Evolutionary conservation across 2,888 invertebrate species (phyloP), one percentile per base, ranked within the genome.

Genomic region (Mycalesis mineus): DNA sequence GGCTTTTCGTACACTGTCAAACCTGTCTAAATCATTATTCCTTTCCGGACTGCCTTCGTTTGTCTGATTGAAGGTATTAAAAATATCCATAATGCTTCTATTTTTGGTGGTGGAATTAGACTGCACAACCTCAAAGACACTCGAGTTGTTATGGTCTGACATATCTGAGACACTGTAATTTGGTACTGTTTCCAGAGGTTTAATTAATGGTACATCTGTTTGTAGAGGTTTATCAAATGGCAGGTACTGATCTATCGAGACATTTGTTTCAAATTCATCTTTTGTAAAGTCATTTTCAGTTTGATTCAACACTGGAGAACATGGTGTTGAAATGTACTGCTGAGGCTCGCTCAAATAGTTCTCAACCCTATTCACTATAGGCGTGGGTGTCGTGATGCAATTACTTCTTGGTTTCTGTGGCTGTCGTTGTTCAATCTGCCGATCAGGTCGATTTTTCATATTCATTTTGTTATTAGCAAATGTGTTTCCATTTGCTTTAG

Each of bases 81-180:
- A 89, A 60, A 89, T 88, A 62, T 89, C 89, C 76, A 83, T 76
- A 62, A 89, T 88, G 61, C 88, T 89, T 69, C 64, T 78, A 67
- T 84, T 88, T 73, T 82, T 87, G 36, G 62, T 68, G 7, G 63
- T 60, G 60, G 72, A 69, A 66, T 75, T 75, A 4, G 84, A 78
- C 61, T 88, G 87, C 9, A 86, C 83, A 2, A 77, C 64, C 60
- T 84, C 83, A 72, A 88, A 87, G 56, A 88, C 72, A 22, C 76
- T 68, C 29, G 78, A 61, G n/a, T 61, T 55, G 51, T 67, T 68
- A 7, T 45, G 28, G 13, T 70, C 68, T 47, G 57, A 45, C 17
- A 58, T 31, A 48, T 63, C 67, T 29, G 67, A 55, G 47, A 54
- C 57, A 60, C 59, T 66, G 37, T 66, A 41, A 29, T 45, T 17